Percentiles rank a stretch among this genome's conserved stretches.
Evolutionary conservation across 2,888 invertebrate genomes (phyloP).

Genomic region (Agrotis exclamationis): DNA sequence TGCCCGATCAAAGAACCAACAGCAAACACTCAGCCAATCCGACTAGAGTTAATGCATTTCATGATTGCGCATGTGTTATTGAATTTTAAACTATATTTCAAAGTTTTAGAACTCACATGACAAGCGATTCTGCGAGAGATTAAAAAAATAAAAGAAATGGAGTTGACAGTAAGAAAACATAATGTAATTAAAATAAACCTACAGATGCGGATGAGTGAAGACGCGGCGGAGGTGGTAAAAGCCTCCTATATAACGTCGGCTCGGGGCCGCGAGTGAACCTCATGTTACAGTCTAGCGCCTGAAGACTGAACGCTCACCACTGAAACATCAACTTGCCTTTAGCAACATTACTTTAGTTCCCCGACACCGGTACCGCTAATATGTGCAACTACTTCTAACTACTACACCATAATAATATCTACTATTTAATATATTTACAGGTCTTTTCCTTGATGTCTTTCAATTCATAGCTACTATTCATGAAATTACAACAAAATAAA

Average conservation of each 20-base stretch:
- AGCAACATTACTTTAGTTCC: slow-evolving; percentile 76
- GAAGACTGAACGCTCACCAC: slow-evolving; percentile 88
- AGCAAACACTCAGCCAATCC: neutral
- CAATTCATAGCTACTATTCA: neutral
- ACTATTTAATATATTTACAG: slow-evolving; percentile 41
- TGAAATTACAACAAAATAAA: neutral
- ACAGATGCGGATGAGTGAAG: slow-evolving; percentile 86
- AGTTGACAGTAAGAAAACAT: slow-evolving; percentile 72
- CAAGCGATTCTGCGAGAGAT: neutral
- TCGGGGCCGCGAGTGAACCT: slow-evolving; percentile 77
- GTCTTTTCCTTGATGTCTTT: neutral
- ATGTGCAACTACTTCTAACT: slow-evolving; percentile 71
- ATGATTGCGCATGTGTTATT: neutral
- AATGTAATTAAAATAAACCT: slow-evolving; percentile 86
- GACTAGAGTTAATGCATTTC: neutral
- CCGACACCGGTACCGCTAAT: slow-evolving; percentile 80
- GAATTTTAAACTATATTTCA: neutral
- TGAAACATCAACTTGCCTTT: slow-evolving; percentile 88
- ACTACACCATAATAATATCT: slow-evolving; percentile 50
- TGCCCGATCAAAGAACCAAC: neutral
- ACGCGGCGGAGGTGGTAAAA: slow-evolving; percentile 86
- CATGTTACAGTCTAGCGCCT: slow-evolving; percentile 87
- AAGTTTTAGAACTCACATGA: neutral
- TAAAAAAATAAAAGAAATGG: slow-evolving; percentile 41
- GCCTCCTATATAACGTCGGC: slow-evolving; percentile 84